These are phyloP conservation scores for Myiagra hebetior DNA, from an alignment of 2,113 vertebrate genomes.

Conservation along the genomic window DNA sequence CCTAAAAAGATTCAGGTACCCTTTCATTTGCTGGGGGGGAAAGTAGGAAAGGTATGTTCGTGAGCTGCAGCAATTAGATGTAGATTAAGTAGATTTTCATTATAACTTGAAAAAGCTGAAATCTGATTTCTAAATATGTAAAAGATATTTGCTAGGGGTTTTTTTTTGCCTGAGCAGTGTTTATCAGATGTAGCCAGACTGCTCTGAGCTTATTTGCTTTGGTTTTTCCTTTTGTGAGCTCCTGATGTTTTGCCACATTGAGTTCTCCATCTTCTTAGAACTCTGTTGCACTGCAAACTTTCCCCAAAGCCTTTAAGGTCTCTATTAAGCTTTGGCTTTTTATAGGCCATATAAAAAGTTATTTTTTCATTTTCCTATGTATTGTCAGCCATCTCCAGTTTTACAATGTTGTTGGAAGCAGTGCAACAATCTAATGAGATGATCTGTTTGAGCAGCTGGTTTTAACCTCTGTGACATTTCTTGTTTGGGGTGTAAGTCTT, in stretches of 20 bases:
- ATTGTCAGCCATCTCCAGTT: not conserved
- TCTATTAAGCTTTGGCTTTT: not conserved
- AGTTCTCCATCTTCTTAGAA: not conserved
- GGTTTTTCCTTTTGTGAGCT: not conserved
- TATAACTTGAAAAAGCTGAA: not conserved
- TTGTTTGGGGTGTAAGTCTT: not conserved
- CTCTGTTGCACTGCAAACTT: not conserved
- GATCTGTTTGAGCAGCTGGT: conserved; percentile 64
- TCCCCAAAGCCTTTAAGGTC: not conserved
- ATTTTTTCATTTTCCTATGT: not conserved
- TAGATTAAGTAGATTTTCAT: not conserved
- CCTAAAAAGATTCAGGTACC: not conserved
- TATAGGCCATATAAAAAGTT: not conserved
- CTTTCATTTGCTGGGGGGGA: not conserved
- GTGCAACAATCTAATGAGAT: conserved; percentile 46
- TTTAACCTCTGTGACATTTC: conserved; percentile 60
- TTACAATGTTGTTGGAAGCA: conserved; percentile 12
- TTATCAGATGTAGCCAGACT: not conserved
- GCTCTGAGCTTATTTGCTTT: not conserved
- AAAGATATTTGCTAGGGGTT: not conserved
- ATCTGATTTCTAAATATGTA: not conserved
- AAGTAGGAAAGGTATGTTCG: not conserved
- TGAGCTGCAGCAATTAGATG: not conserved
- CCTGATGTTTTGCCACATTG: not conserved
- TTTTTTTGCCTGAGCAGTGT: not conserved